These are phyloP conservation scores for Uropetala carovei DNA, from an alignment of 2,888 invertebrate species.

Conservation along the genomic window DNA sequence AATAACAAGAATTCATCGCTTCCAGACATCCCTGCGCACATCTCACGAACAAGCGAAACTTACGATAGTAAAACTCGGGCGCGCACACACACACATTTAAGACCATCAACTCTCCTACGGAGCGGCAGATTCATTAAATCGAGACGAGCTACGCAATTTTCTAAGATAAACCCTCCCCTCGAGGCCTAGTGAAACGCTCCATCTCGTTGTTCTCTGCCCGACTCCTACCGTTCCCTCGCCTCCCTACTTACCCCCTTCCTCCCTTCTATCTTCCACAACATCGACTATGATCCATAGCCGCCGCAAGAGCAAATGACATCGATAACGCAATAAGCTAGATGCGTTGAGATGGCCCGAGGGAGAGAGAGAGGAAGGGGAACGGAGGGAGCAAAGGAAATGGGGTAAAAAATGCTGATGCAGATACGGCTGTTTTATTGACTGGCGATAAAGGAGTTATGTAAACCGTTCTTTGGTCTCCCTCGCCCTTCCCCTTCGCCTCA, in stretches of 20 bases:
- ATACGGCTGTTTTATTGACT: conserved; percentile 59
- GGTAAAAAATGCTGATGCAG: conserved; percentile 39
- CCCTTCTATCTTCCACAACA: background rate
- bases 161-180: background rate
- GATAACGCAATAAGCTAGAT: conserved; percentile 11
- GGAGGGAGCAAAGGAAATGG: background rate
- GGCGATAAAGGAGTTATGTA: conserved; percentile 59
- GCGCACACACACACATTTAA: background rate
- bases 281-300: background rate
- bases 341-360: background rate
- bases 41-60: background rate
- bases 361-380: background rate
- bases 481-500: background rate
- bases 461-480: conserved; percentile 59
- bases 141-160: background rate
- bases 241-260: background rate
- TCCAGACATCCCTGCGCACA: background rate
- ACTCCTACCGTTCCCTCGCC: background rate
- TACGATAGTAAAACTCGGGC: background rate
- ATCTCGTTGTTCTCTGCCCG: too few species aligned
- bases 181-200: background rate
- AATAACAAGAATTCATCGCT: background rate
- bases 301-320: background rate
- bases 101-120: background rate
- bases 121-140: background rate